Evolutionary conservation across 1,140 invertebrate species (phyloP).

Genomic region (Eciton burchellii): DNA sequence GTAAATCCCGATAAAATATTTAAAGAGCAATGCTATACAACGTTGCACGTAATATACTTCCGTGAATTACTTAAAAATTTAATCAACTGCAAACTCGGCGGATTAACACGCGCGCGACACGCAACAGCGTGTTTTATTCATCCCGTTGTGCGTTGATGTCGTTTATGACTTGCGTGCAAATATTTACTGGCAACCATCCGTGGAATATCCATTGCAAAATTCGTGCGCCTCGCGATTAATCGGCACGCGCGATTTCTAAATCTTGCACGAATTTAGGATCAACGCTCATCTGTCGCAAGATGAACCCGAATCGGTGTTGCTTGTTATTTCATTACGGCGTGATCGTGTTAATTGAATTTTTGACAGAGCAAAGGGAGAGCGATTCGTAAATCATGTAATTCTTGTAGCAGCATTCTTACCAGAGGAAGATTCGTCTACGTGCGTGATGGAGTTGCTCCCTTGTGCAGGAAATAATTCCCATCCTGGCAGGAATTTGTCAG

Average conservation of each 20-base stretch:
- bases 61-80: constrained; percentile 10
- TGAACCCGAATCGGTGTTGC: too few species aligned
- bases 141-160: constrained; percentile 67
- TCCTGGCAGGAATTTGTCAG: constrained; percentile 32
- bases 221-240: constrained; percentile 25
- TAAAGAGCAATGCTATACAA: not conserved
- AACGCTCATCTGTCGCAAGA: constrained; percentile 8
- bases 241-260: constrained; percentile 15
- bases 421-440: not conserved
- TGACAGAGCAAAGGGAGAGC: too few species aligned
- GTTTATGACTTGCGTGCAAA: constrained; percentile 73
- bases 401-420: not conserved
- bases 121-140: constrained; percentile 46
- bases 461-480: not conserved
- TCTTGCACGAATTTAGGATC: constrained; percentile 34
- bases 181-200: constrained; percentile 65
- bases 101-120: too few species aligned
- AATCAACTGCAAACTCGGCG: not conserved
- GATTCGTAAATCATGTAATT: not conserved
- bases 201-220: constrained; percentile 72
- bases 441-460: not conserved
- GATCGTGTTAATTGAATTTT: too few species aligned
- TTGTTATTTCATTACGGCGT: not conserved
- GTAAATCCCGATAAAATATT: constrained; percentile 26
- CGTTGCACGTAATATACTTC: not conserved